These are phyloP conservation scores for Azorinus chamasolen DNA, from an alignment of 2,888 invertebrate species.

Conservation along the genomic window DNA sequence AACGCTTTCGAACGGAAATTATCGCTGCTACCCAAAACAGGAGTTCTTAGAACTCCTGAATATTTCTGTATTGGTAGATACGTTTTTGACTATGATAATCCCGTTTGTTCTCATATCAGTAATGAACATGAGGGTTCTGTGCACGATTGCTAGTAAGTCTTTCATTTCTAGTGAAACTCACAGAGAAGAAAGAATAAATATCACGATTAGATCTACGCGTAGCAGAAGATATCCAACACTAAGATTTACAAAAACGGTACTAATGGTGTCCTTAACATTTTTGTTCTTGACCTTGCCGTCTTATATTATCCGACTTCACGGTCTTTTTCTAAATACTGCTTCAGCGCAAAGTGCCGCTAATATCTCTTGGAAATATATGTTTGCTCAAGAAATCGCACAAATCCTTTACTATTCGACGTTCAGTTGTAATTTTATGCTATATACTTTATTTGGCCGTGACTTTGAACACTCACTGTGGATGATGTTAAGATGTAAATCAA, in stretches of 20 bases:
- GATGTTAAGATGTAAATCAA: slow-evolving; percentile 8
- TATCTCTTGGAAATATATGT: slow-evolving; percentile 5
- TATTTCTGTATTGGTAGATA: slow-evolving; percentile 71
- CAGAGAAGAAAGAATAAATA: not conserved
- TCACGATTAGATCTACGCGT: not conserved
- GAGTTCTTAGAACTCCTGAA: slow-evolving; percentile 55
- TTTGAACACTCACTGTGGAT: slow-evolving; percentile 57
- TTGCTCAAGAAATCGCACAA: slow-evolving; percentile 64
- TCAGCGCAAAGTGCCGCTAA: not conserved
- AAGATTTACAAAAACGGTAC: slow-evolving; percentile 71
- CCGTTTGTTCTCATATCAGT: slow-evolving; percentile 69
- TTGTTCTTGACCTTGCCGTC: slow-evolving; percentile 78
- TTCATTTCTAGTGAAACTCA: not conserved
- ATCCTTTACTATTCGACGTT: slow-evolving; percentile 71
- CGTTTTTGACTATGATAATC: slow-evolving; percentile 70
- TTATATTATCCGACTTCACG: slow-evolving; percentile 73
- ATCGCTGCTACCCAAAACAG: slow-evolving; percentile 46
- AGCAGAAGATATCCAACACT: slow-evolving; percentile 50
- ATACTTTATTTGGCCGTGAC: slow-evolving; percentile 70
- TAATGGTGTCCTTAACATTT: slow-evolving; percentile 76
- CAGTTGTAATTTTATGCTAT: slow-evolving; percentile 72
- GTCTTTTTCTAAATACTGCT: slow-evolving; percentile 44
- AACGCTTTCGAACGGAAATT: not conserved
- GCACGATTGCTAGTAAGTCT: not conserved
- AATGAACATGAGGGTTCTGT: slow-evolving; percentile 60